phyloP scores from a whole-genome alignment of 1,140 invertebrate genomes.

The Drosophila lini region DNA sequence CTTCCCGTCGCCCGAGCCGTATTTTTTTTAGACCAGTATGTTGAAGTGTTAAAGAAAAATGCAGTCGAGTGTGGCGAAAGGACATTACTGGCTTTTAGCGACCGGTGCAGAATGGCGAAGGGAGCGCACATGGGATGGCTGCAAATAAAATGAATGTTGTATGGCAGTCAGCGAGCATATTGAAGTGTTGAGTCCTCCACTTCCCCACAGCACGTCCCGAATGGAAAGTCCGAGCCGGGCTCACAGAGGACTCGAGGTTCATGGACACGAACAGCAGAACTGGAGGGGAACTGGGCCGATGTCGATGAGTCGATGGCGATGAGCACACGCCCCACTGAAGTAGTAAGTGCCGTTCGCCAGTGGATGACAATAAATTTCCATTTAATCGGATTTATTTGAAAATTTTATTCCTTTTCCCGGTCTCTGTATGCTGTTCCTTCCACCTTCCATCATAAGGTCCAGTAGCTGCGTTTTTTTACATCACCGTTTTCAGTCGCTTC shows the following conservation, averaged over 20 bases:
- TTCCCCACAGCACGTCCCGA: conserved; percentile 1
- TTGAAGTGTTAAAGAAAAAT: conserved; percentile 83
- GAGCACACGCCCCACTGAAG: conserved; percentile 77
- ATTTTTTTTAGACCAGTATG: conserved; percentile 60
- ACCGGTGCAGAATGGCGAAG: conserved; percentile 31
- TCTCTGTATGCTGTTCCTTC: conserved; percentile 21
- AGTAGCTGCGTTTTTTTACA: conserved; percentile 62
- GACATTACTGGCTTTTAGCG: conserved; percentile 82
- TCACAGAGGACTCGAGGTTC: conserved; percentile 27
- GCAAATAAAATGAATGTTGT: conserved; percentile 81
- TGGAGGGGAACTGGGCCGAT: conserved; percentile 34
- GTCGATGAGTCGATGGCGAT: conserved; percentile 71
- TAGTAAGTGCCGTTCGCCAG: conserved; percentile 81
- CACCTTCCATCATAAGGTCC: conserved; percentile 7
- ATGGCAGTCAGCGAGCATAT: conserved; percentile 74
- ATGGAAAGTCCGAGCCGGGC: conserved; percentile 4
- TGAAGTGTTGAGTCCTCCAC: conserved; percentile 75
- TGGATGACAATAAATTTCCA: conserved; percentile 83
- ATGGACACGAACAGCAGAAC: conserved; percentile 30
- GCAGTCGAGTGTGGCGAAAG: conserved; percentile 81
- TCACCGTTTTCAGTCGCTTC: conserved; percentile 48
- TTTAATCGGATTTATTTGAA: conserved; percentile 83
- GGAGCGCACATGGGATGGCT: conserved; percentile 54
- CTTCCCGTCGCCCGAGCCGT: conserved; percentile 46
- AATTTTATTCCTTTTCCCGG: conserved; percentile 70